These are phyloP conservation scores for Falco biarmicus DNA, from an alignment of 2,797 vertebrate genomes.

Conservation along the genomic window DNA sequence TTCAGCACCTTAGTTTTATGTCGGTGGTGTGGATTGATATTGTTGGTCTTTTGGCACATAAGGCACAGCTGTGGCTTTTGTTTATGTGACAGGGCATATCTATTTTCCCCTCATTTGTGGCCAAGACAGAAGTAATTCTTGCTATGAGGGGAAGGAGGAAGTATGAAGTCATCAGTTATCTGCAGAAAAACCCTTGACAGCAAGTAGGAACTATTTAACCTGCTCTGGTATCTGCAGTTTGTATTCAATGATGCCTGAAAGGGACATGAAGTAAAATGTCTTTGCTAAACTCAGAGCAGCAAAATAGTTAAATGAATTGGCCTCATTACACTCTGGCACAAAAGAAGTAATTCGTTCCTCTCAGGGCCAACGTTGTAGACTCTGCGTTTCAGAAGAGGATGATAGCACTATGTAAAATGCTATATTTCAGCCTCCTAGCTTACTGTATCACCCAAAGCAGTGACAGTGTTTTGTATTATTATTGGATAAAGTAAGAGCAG, in stretches of 20 bases:
- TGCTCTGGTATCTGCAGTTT: not conserved
- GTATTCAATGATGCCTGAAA: not conserved
- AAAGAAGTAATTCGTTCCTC: not conserved
- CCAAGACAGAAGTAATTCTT: not conserved
- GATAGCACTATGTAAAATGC: not conserved
- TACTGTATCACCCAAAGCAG: not conserved
- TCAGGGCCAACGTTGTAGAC: not conserved
- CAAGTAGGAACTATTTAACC: not conserved
- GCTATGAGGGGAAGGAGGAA: not conserved
- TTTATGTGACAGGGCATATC: not conserved
- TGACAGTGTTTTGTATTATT: not conserved
- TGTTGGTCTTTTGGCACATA: not conserved
- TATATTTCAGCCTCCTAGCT: not conserved
- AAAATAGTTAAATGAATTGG: not conserved
- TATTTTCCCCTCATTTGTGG: not conserved
- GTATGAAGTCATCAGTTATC: not conserved
- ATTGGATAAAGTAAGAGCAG: not conserved
- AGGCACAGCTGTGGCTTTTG: conserved; percentile 3
- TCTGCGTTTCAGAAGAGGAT: not conserved
- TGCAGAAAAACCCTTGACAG: not conserved
- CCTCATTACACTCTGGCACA: not conserved
- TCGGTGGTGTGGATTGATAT: not conserved
- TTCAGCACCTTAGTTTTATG: not conserved
- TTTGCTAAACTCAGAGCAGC: not conserved
- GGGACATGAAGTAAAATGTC: not conserved